Evolutionary conservation across 2,797 vertebrate genomes (phyloP).

Genomic region (Pangasius mekongensis): DNA sequence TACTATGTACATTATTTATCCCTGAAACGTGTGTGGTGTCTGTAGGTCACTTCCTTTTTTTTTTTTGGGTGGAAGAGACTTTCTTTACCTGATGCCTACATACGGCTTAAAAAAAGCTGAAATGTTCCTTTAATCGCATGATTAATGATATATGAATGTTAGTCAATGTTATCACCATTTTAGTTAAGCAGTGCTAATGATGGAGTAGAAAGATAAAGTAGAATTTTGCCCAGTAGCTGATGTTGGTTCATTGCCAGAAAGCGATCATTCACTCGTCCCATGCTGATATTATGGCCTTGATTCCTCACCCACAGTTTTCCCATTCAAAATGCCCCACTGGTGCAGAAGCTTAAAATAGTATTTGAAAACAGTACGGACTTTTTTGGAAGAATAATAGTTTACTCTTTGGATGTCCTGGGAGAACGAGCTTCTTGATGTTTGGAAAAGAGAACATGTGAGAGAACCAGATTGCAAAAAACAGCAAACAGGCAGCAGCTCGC

Average conservation of each 20-base stretch:
- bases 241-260: constrained; percentile 27
- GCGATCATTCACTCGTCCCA: constrained; percentile 47
- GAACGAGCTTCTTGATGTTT: constrained; percentile 70
- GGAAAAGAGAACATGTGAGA: constrained; percentile 59
- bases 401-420: constrained; percentile 87
- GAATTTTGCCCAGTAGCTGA: neutral
- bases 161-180: neutral
- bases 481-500: neutral
- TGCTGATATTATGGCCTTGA: constrained; percentile 78
- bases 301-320: constrained; percentile 84
- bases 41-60: neutral
- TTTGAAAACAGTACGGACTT: constrained; percentile 91
- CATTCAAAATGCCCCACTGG: constrained; percentile 75
- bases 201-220: neutral
- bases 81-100: neutral
- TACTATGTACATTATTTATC: neutral
- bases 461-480: neutral
- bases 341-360: constrained; percentile 87
- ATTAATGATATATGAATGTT: neutral
- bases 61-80: neutral
- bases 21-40: neutral
- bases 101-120: neutral
- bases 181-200: neutral
- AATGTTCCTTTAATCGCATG: neutral
- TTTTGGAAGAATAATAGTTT: constrained; percentile 92